These are phyloP conservation scores for Chondrosia reniformis DNA, from an alignment of 37 sponge, comb jelly and placozoan species.

Conservation along the genomic window DNA sequence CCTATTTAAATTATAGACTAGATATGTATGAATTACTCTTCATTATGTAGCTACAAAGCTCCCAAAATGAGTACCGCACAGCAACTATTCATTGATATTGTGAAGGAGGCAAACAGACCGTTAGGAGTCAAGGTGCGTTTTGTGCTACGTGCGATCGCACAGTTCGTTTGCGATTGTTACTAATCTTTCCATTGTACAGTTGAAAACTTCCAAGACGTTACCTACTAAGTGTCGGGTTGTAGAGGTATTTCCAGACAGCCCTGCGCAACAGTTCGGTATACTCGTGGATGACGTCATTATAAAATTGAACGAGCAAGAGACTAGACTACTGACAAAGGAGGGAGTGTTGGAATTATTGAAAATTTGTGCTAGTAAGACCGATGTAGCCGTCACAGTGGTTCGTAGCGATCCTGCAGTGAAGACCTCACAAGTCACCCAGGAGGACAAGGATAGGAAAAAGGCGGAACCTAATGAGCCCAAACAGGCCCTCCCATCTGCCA, in stretches of 20 bases:
- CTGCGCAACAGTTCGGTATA: conserved; percentile 25
- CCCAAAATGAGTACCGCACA: too few relatives aligned
- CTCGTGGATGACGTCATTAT: conserved; percentile 28
- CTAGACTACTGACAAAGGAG: conserved; percentile 25
- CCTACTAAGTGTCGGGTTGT: conserved; percentile 47
- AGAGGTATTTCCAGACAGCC: conserved; percentile 20
- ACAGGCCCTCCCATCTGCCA: not conserved
- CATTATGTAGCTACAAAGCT: too few relatives aligned
- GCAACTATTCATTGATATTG: not conserved
- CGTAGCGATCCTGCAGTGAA: not conserved
- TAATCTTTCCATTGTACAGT: not conserved
- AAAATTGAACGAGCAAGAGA: conserved; percentile 30
- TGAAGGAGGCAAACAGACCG: conserved; percentile 4
- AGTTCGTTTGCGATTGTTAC: not conserved
- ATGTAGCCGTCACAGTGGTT: not conserved
- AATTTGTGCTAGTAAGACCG: not conserved
- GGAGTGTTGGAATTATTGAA: conserved; percentile 24
- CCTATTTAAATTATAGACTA: too few relatives aligned
- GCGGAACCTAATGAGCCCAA: not conserved
- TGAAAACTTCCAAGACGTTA: conserved; percentile 9
- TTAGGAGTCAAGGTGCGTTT: not conserved
- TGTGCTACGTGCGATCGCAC: not conserved
- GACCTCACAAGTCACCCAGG: not conserved
- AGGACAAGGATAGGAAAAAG: not conserved
- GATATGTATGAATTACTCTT: too few relatives aligned